These are phyloP conservation scores for Diacarnus erythraeanus DNA, from an alignment of 37 sponge, comb jelly and placozoan genomes.

Conservation along the genomic window DNA sequence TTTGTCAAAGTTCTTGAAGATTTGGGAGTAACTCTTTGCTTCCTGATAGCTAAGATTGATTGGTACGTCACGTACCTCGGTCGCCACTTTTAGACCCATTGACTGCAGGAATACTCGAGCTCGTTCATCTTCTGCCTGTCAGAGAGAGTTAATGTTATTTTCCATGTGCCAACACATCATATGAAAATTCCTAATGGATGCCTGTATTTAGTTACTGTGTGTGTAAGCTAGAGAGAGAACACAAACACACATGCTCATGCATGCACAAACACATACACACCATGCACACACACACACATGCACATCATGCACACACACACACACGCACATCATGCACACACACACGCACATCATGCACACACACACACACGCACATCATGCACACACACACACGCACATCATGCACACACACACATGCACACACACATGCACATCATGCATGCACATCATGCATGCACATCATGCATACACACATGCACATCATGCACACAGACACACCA, in stretches of 20 bases:
- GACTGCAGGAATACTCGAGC: slow-evolving; percentile 68
- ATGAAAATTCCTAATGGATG: neutral
- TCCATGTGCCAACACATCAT: too few species aligned
- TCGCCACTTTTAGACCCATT: slow-evolving; percentile 78
- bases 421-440: too few species aligned
- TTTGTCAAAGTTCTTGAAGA: slow-evolving; percentile 78
- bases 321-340: too few species aligned
- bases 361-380: too few species aligned
- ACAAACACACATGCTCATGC: slow-evolving; percentile 21
- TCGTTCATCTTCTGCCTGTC: slow-evolving; percentile 68
- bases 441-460: too few species aligned
- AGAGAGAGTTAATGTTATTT: too few species aligned
- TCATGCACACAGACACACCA: slow-evolving; percentile 1
- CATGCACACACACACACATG: neutral
- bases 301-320: too few species aligned
- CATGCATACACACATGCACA: too few species aligned
- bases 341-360: too few species aligned
- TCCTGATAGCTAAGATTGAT: slow-evolving; percentile 82
- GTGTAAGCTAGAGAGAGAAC: neutral
- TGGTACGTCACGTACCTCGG: slow-evolving; percentile 61
- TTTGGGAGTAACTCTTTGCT: slow-evolving; percentile 65
- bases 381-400: too few species aligned
- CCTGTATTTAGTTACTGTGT: too few species aligned
- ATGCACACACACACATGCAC: too few species aligned
- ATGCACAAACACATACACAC: slow-evolving; percentile 38